Evolutionary conservation across 2,113 vertebrate genomes (phyloP), one percentile per base, ranked within the genome.

Genomic region (Nyctibius bracteatus): DNA sequence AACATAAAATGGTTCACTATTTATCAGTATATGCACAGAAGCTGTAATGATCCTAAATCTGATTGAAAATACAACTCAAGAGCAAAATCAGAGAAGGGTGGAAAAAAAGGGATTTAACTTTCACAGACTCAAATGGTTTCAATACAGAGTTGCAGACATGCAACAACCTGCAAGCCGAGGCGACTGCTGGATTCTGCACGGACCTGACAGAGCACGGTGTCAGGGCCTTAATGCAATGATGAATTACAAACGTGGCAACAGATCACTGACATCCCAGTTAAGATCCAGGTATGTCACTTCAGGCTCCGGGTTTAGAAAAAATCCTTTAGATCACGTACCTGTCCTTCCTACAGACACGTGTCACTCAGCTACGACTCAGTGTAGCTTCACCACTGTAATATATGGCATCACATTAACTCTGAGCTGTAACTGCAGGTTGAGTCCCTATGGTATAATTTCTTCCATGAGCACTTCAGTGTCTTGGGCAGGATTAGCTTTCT

Each of bases 121-220:
- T 47, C 47, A 14, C 33, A 73, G 37, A 9, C 5, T 8, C 2
- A 4, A 18, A 8, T 1, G 12, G 39, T 63, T 74, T 59, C 49
- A 24, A 14, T 12, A 5, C 21, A 19, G 43, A 55, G 43, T 18
- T 28, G 16, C 14, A 16, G 43, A 31, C 0, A 0, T 17, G 12
- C 21, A 31, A 5, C 33, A 22, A 4, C 16, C 62, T 2, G 13
- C 21, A 25, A 51, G 33, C 5, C 1, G 3, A 4, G 25, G 17
- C 3, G 2, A 54, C 18, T 0, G 21, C 11, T 30, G 54, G 52
- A 46, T 30, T 41, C 43, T 33, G 24, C 41, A 65, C 0, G 2
- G 35, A 35, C 39, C 47, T 6, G 2, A 2, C 1, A 0, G 44
- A 59, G 52, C 79, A n/a, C 0, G 0, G 27, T 31, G 23, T 75